A percentile compares a stretch with the other conserved stretches of the same genome.
Conservation (phyloP, 2,888 invertebrate species). For the Lasioglossum vierecki region DNA sequence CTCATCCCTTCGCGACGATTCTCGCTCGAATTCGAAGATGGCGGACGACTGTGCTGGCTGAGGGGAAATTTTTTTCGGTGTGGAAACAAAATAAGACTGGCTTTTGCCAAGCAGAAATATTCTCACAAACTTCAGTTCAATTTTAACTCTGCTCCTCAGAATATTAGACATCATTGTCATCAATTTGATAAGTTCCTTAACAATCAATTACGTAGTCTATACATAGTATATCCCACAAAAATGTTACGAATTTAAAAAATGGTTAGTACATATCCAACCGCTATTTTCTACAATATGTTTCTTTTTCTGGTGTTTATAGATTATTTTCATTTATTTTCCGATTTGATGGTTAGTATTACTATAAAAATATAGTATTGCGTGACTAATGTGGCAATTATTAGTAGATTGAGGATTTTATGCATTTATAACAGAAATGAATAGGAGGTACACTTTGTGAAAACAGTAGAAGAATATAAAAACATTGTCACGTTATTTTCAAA, state of each 20-base stretch:
- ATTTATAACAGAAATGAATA: not conserved
- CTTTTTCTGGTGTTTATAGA: not conserved
- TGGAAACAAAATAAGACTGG: not conserved
- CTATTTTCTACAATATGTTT: not conserved
- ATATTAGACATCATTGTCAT: not conserved
- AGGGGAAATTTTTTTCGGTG: not conserved
- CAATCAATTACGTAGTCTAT: not conserved
- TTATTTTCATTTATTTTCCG: not conserved
- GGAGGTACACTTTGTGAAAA: not conserved
- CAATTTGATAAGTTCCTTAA: not conserved
- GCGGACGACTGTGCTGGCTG: slow-evolving; percentile 47
- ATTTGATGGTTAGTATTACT: not conserved
- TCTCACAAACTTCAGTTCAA: not conserved
- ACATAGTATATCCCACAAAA: no score
- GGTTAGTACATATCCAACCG: not conserved
- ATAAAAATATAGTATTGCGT: no score
- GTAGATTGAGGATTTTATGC: not conserved
- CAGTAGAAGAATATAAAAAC: not conserved
- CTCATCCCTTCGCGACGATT: slow-evolving; percentile 54
- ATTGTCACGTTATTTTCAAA: not conserved
- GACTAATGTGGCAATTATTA: not conserved
- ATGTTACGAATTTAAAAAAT: not conserved
- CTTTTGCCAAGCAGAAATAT: no score
- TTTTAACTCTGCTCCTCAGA: not conserved
- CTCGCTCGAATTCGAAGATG: slow-evolving; percentile 60